These are phyloP conservation scores for Spilogale gracilis DNA, from an alignment of 2,113 vertebrate species.

Conservation along the genomic window DNA sequence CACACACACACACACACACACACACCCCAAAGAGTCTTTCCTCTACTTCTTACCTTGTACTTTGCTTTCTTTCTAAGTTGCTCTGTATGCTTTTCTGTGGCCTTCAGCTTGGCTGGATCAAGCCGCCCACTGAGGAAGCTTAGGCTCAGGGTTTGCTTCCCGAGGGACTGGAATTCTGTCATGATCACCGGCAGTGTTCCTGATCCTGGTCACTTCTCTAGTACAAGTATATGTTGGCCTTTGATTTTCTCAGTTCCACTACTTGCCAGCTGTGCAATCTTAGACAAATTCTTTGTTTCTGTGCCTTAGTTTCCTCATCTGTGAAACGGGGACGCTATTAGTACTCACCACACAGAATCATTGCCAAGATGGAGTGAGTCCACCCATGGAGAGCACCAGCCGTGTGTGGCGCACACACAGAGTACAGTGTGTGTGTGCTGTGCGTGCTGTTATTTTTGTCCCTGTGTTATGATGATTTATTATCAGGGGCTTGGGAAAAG, in stretches of 20 bases:
- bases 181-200: not conserved
- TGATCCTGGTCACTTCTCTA: not conserved
- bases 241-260: not conserved
- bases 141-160: not conserved
- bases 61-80: constrained; percentile 7
- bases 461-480: constrained; percentile 1
- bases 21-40: not conserved
- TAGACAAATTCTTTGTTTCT: not conserved
- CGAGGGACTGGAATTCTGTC: not conserved
- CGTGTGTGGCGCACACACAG: not conserved
- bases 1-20: not conserved
- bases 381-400: not conserved
- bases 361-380: not conserved
- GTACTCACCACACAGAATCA: not conserved
- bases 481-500: not conserved
- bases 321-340: not conserved
- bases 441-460: not conserved
- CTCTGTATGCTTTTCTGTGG: not conserved
- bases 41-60: not conserved
- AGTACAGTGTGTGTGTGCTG: not conserved
- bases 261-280: not conserved
- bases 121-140: not conserved
- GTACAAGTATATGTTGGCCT: not conserved
- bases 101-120: not conserved
- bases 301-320: constrained; percentile 8